phyloP scores from a whole-genome alignment of 2,113 vertebrate species.

The Ahaetulla prasina region DNA sequence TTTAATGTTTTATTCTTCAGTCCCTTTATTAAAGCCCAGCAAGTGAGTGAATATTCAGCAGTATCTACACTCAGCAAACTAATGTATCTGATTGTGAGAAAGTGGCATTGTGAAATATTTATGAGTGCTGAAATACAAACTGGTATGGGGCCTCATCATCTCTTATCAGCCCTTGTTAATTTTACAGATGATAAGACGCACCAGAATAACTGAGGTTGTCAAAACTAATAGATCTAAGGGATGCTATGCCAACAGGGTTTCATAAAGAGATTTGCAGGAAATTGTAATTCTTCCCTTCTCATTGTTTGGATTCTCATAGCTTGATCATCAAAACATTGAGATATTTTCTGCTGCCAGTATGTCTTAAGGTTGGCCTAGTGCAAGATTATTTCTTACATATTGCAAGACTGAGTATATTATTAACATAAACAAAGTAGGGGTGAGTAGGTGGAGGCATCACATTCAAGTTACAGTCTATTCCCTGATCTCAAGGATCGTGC shows the following conservation, averaged over 20 bases:
- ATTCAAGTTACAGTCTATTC: not conserved
- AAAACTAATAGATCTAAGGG: constrained; percentile 67
- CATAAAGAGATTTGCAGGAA: constrained; percentile 39
- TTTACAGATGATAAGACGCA: constrained; percentile 66
- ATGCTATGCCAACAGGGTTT: constrained; percentile 25
- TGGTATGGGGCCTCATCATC: constrained; percentile 60
- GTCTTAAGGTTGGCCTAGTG: not conserved
- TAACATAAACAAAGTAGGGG: not conserved
- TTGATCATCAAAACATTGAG: not conserved
- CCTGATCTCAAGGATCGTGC: not conserved
- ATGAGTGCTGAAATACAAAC: constrained; percentile 73
- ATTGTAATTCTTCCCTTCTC: constrained; percentile 52
- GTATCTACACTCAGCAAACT: constrained; percentile 57
- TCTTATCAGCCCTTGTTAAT: constrained; percentile 71
- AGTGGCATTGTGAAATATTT: constrained; percentile 69
- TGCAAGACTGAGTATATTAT: not conserved
- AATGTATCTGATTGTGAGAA: constrained; percentile 71
- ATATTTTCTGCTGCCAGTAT: not conserved
- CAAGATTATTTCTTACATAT: not conserved
- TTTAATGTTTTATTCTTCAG: constrained; percentile 52
- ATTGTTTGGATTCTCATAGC: constrained; percentile 13
- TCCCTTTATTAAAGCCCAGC: constrained; percentile 59
- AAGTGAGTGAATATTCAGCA: constrained; percentile 50
- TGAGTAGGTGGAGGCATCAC: not conserved
- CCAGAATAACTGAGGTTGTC: constrained; percentile 66